phyloP scores from a whole-genome alignment of 2,797 vertebrate genomes.

The Gorsachius magnificus region DNA sequence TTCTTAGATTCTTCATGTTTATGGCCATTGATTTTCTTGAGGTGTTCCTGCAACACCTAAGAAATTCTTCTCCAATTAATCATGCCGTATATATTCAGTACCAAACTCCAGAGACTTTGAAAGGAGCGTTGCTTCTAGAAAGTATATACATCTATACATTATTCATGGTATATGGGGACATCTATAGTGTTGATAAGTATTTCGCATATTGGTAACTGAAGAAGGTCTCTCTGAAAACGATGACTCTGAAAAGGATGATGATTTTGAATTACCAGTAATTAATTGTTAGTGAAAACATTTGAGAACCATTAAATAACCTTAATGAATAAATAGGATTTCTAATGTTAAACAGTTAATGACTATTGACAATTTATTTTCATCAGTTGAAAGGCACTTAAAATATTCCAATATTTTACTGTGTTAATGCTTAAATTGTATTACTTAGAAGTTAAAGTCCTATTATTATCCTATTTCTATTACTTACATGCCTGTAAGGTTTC shows the following conservation, averaged over 20 bases:
- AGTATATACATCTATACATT: not conserved
- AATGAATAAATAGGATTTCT: not conserved
- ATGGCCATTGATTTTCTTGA: not conserved
- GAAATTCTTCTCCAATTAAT: not conserved
- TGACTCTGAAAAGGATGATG: not conserved
- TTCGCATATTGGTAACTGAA: not conserved
- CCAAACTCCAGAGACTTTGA: not conserved
- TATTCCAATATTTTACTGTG: not conserved
- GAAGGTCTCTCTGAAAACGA: not conserved
- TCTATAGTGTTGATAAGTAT: not conserved
- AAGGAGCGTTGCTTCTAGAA: not conserved
- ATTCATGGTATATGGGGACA: not conserved
- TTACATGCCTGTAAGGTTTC: not conserved
- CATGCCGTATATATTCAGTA: not conserved
- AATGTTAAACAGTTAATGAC: not conserved
- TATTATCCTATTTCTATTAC: not conserved
- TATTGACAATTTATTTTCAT: not conserved
- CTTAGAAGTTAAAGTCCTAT: not conserved
- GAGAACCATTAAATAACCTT: not conserved
- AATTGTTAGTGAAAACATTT: not conserved
- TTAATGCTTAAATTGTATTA: not conserved
- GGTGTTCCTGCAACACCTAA: not conserved
- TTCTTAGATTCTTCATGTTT: not conserved
- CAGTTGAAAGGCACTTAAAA: not conserved
- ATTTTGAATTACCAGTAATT: not conserved